These are phyloP conservation scores for Sialis fuliginosa DNA, from an alignment of 2,888 invertebrate genomes.

Conservation along the genomic window DNA sequence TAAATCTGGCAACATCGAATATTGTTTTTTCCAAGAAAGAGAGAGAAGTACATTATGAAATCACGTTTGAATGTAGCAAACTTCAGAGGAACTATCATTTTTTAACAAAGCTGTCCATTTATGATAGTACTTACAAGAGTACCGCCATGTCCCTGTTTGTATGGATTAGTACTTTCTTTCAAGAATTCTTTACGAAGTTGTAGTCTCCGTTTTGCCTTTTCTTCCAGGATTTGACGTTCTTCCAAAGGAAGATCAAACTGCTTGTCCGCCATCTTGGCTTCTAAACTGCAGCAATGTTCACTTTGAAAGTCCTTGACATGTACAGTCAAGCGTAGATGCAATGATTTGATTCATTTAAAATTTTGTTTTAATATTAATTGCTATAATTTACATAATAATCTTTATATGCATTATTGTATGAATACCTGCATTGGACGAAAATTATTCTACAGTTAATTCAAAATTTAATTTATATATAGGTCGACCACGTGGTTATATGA, in stretches of 20 bases:
- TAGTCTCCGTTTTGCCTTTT: slow-evolving; percentile 40
- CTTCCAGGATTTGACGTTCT: slow-evolving; percentile 32
- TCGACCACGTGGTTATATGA: no score
- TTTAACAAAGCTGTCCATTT: not conserved
- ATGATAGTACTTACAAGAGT: slow-evolving; percentile 42
- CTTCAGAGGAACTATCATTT: slow-evolving; percentile 13
- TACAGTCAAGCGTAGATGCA: no score
- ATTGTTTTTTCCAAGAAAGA: not conserved
- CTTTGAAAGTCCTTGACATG: no score
- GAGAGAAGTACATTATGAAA: not conserved
- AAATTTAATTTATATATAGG: no score
- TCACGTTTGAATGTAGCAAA: slow-evolving; percentile 5
- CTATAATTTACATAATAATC: no score
- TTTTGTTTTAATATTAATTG: no score
- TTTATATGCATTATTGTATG: no score
- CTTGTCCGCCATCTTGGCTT: slow-evolving; percentile 21
- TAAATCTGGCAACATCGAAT: no score
- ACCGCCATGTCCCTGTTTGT: slow-evolving; percentile 49
- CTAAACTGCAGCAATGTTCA: no score
- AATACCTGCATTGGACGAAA: no score
- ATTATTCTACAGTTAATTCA: no score
- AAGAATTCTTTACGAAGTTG: slow-evolving; percentile 50
- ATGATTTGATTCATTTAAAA: no score
- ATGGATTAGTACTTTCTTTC: slow-evolving; percentile 53
- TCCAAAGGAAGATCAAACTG: slow-evolving; percentile 34